Conservation (phyloP, 2,113 vertebrate species). For the Platysteira castanea region DNA sequence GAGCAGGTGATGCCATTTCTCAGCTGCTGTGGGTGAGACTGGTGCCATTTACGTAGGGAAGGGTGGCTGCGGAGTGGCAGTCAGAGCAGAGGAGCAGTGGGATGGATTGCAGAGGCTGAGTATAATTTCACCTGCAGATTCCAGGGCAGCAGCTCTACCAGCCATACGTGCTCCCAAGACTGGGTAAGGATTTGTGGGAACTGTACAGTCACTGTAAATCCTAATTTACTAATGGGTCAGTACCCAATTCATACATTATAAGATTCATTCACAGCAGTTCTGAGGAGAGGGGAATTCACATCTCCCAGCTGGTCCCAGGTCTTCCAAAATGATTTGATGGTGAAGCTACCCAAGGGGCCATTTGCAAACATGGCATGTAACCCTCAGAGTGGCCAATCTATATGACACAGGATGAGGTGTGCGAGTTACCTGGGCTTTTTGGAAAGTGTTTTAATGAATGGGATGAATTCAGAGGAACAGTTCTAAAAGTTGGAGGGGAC, state of each 20-base stretch:
- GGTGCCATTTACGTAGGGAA: background rate
- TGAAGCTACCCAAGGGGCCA: background rate
- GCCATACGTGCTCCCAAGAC: accelerated
- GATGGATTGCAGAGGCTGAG: background rate
- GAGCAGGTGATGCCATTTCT: accelerated
- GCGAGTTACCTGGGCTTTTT: background rate
- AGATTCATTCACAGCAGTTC: background rate
- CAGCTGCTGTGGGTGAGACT: accelerated
- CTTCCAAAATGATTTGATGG: background rate
- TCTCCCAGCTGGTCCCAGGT: background rate
- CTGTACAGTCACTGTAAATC: background rate
- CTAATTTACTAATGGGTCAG: background rate
- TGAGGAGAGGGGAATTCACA: background rate
- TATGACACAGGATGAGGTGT: background rate
- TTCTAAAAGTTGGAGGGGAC: background rate
- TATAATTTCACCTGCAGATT: background rate
- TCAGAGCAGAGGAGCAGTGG: background rate
- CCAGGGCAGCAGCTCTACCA: background rate
- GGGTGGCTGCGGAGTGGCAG: accelerated
- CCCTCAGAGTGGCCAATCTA: background rate
- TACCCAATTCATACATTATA: background rate
- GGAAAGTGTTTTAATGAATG: background rate
- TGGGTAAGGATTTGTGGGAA: background rate
- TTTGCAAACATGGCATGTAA: background rate
- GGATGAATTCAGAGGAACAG: background rate